Conservation (phyloP, 1,140 invertebrate species). For the Cydia amplana region DNA sequence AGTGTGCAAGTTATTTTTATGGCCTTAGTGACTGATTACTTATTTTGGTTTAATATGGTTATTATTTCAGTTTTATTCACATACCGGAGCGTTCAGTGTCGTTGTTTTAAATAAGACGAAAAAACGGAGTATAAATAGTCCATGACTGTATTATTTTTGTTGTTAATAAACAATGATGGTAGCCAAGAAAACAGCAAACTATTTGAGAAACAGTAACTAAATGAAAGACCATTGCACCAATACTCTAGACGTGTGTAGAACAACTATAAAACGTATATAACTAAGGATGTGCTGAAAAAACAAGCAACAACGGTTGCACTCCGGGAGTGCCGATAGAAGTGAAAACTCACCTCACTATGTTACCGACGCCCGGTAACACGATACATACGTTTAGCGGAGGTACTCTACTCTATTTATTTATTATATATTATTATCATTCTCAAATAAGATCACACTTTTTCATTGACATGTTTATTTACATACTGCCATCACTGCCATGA, state of each 20-base stretch:
- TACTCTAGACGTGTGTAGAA: too few species aligned
- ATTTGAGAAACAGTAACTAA: background rate
- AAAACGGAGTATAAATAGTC: background rate
- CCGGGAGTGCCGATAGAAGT: too few species aligned
- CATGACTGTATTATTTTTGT: background rate
- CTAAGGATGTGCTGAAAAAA: too few species aligned
- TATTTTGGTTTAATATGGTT: slow-evolving; percentile 8
- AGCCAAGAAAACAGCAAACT: background rate
- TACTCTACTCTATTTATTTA: too few species aligned
- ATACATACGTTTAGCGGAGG: too few species aligned
- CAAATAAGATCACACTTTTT: too few species aligned
- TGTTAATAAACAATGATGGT: background rate
- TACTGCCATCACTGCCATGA: too few species aligned
- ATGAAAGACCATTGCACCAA: background rate
- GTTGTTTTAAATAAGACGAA: slow-evolving; percentile 9
- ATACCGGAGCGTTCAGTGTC: slow-evolving; percentile 9
- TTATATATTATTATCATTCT: too few species aligned
- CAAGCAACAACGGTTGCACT: too few species aligned
- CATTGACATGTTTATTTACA: too few species aligned
- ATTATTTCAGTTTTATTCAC: background rate
- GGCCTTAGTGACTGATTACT: slow-evolving; percentile 10
- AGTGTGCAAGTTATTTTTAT: slow-evolving; percentile 10
- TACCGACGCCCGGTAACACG: too few species aligned
- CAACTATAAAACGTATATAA: background rate
- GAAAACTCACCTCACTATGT: too few species aligned